A percentile compares a stretch with the other conserved stretches of the same genome.
These are phyloP conservation scores for Psittacula cyanocephala DNA, from an alignment of 2,113 vertebrate species.

Conservation along the genomic window DNA sequence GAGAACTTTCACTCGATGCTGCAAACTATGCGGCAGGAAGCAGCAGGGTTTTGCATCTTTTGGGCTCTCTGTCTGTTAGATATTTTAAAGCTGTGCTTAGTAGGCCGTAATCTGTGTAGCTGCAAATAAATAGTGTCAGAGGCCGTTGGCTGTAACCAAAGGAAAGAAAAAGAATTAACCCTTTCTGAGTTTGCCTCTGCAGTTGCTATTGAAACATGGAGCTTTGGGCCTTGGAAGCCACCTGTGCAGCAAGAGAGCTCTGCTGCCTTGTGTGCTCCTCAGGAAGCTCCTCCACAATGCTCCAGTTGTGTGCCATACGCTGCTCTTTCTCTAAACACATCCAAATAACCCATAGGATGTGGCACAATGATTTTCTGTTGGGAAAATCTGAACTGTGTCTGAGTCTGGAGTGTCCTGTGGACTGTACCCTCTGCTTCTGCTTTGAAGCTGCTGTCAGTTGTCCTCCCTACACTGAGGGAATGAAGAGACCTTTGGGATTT, in stretches of 20 bases:
- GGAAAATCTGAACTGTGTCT: not conserved
- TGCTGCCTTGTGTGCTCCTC: not conserved
- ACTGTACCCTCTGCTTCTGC: not conserved
- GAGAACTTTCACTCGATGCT: conserved; percentile 5
- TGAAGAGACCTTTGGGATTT: not conserved
- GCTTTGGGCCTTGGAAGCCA: not conserved
- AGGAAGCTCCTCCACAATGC: not conserved
- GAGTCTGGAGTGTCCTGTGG: not conserved
- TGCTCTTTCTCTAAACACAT: not conserved
- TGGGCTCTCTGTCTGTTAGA: not conserved
- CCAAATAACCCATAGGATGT: not conserved
- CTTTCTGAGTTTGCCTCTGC: not conserved
- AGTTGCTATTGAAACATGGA: not conserved
- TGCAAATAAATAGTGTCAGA: not conserved
- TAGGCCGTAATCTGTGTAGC: not conserved
- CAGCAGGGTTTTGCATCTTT: not conserved
- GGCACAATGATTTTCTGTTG: not conserved
- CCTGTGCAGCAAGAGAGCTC: not conserved
- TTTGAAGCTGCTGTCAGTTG: not conserved
- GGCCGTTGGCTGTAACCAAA: not conserved
- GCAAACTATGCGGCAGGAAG: conserved; percentile 15
- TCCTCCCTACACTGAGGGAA: not conserved
- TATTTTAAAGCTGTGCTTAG: conserved; percentile 1
- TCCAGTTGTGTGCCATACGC: not conserved
- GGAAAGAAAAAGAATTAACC: not conserved